Conservation (phyloP, 2,797 vertebrate genomes). For the Schizopygopsis pylzovi region DNA sequence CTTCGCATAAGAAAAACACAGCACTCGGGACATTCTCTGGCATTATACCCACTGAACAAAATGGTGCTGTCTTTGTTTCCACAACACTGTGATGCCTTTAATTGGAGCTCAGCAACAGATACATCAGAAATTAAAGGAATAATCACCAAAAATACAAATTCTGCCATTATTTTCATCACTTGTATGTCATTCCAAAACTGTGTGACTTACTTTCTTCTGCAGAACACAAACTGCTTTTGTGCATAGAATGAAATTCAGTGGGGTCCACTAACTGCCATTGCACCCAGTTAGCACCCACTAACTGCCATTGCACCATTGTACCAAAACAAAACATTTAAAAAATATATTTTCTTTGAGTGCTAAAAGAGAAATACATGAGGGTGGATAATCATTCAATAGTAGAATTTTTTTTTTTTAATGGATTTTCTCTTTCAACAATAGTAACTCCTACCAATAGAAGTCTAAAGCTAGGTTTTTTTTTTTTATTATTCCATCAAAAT, state of each 20-base stretch:
- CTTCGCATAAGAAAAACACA: constrained; percentile 33
- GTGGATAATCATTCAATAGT: not conserved
- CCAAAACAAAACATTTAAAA: too few species aligned
- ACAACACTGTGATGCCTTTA: constrained; percentile 38
- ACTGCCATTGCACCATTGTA: too few species aligned
- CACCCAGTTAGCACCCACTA: too few species aligned
- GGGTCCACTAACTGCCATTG: not conserved
- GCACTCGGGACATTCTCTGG: constrained; percentile 25
- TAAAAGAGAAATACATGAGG: not conserved
- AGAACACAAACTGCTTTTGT: not conserved
- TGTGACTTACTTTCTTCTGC: not conserved
- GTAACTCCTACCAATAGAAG: not conserved
- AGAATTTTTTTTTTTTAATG: not conserved
- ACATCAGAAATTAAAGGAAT: constrained; percentile 19
- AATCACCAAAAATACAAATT: not conserved
- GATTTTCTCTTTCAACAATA: not conserved
- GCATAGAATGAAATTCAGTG: not conserved
- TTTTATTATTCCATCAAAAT: not conserved
- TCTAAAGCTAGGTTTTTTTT: not conserved
- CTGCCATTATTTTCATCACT: not conserved
- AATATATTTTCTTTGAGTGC: not conserved
- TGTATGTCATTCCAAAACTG: not conserved
- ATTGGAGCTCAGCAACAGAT: constrained; percentile 20
- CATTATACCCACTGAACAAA: constrained; percentile 33
- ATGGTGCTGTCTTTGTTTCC: constrained; percentile 19